These are phyloP conservation scores for Plecotus auritus DNA, from an alignment of 2,113 vertebrate species.

Conservation along the genomic window DNA sequence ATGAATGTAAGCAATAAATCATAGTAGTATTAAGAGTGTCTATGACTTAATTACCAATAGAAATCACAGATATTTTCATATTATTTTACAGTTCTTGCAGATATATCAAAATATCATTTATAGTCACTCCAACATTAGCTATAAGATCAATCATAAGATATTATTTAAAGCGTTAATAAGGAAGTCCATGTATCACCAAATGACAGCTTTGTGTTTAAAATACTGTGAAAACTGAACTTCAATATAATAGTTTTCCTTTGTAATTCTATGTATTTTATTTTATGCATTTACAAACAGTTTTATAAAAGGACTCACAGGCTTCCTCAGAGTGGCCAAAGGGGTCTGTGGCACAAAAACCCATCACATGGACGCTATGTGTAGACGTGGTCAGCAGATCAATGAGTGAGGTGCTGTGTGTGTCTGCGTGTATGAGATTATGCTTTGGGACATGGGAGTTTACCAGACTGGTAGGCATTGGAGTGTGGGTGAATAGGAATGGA, in stretches of 20 bases:
- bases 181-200: background rate
- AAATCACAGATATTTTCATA: background rate
- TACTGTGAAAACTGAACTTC: slow-evolving; percentile 30
- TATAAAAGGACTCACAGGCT: background rate
- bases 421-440: background rate
- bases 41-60: background rate
- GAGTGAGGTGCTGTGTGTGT: background rate
- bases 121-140: background rate
- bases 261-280: slow-evolving; percentile 3
- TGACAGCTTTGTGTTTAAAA: background rate
- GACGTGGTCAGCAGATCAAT: background rate
- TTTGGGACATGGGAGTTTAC: background rate
- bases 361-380: background rate
- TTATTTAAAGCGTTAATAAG: background rate
- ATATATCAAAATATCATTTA: slow-evolving; percentile 1
- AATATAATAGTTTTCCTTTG: background rate
- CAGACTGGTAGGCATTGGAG: background rate
- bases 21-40: background rate
- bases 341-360: background rate
- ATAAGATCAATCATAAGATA: background rate
- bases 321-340: background rate
- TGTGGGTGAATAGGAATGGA: background rate
- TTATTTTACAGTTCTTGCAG: background rate
- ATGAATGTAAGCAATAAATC: background rate
- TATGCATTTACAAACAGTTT: background rate